Base-by-base conservation (phyloP, 2,888 invertebrate genomes). In the Palloptera scutellata region DNA sequence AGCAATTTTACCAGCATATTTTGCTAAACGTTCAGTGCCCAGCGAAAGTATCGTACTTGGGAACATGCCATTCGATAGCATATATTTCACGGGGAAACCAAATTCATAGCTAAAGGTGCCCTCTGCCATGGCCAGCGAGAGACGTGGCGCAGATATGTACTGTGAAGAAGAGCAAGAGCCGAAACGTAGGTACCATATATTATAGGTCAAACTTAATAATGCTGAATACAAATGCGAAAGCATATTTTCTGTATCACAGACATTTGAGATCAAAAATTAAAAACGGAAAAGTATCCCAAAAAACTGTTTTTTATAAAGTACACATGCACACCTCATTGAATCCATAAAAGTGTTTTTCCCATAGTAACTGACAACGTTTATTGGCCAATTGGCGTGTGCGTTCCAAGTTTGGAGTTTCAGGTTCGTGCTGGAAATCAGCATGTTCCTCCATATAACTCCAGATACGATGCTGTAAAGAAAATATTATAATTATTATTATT, bases 31-130 rank as follows among this genome's bases (percentile, higher is more conserved):
- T 0, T 87, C 86, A 1, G 88, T 88, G 0, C 92, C 93, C 71
- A 91, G 86, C 11, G 89, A 88, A 58, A 88, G 85, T 54, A 93
- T 85, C 0, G 89, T 88, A 76, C 88, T 90, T 10, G 88, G 86
- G 78, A 91, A 91, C 86, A 93, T 88, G 10, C 88, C 87, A 79
- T 89, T 89, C 0, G 90, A 89, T 1, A 92, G 83, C 0, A 88
- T 88, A 59, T 88, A 83, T 84, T 92, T 93, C 0, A 92, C 88
- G 5, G 89, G 87, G 17, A 90, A 81, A 4, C 89, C 88, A 17
- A 78, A 77, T 43, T 90, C 88, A 75, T 88, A 88, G 79, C 88
- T 87, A 75, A 88, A 88, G 74, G 88, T 78, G 0, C 88, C 87
- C 77, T 89, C 88, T 0, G 85, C 78, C 70, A 87, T 86, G 0